These are phyloP conservation scores for Glaucopsyche alexis DNA, from an alignment of 2,888 invertebrate genomes.

Conservation along the genomic window DNA sequence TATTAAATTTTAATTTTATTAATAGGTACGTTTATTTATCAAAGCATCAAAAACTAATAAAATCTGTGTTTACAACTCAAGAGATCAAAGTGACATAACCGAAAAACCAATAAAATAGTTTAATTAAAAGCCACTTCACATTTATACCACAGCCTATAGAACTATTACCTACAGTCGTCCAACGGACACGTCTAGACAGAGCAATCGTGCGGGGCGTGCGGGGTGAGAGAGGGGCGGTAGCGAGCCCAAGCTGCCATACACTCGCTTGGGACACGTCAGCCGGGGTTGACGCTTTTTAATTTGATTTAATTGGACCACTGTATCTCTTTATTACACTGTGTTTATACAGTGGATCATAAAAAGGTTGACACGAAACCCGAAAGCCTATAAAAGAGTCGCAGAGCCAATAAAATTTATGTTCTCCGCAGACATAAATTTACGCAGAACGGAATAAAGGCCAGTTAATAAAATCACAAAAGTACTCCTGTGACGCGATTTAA, in stretches of 20 bases:
- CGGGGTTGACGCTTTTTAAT: too few relatives aligned
- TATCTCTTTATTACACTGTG: too few relatives aligned
- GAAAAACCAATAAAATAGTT: conserved; percentile 14
- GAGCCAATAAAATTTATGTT: conserved; percentile 68
- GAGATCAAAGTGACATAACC: conserved; percentile 15
- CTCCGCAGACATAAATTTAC: conserved; percentile 64
- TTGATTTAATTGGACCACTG: too few relatives aligned
- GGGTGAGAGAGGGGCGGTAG: too few relatives aligned
- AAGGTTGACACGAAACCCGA: conserved; percentile 50
- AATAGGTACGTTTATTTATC: not conserved
- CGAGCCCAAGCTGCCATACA: too few relatives aligned
- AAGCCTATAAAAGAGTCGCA: conserved; percentile 56
- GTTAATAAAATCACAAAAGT: conserved; percentile 36
- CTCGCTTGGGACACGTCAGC: too few relatives aligned
- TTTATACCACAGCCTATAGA: too few relatives aligned
- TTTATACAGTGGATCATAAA: conserved; percentile 54
- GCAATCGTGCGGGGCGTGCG: too few relatives aligned
- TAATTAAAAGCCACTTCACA: conserved; percentile 18
- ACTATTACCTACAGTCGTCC: too few relatives aligned
- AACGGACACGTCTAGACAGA: too few relatives aligned
- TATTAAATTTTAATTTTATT: not conserved
- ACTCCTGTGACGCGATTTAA: conserved; percentile 19
- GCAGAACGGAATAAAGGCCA: conserved; percentile 33
- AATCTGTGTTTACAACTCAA: not conserved
- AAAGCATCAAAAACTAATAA: not conserved